A percentile compares a stretch with the other conserved stretches of the same genome.
Conservation (phyloP, 2,888 invertebrate genomes). For the Hetaerina titia region DNA sequence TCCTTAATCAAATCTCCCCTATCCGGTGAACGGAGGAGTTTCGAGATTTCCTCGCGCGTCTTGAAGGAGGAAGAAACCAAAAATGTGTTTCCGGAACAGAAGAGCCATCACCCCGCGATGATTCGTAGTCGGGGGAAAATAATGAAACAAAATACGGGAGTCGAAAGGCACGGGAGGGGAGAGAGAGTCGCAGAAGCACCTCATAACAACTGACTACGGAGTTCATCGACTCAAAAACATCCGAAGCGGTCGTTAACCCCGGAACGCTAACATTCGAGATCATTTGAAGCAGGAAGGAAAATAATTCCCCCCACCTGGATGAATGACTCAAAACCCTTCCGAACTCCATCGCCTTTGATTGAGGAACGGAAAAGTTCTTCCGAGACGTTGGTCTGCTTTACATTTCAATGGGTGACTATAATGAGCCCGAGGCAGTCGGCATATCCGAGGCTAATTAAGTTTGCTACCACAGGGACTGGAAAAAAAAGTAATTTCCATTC, state of each 20-base stretch:
- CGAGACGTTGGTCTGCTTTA: background rate
- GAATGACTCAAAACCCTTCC: background rate
- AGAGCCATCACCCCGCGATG: background rate
- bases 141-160: background rate
- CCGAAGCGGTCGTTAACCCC: background rate
- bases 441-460: background rate
- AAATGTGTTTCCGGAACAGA: background rate
- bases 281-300: background rate
- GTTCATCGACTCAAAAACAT: constrained; percentile 26
- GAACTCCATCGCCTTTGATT: background rate
- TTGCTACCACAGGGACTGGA: background rate
- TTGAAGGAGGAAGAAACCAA: background rate
- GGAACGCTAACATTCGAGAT: background rate
- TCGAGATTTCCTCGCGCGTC: background rate
- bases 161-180: background rate
- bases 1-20: background rate
- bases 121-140: background rate
- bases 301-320: background rate
- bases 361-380: background rate
- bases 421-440: background rate
- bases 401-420: background rate
- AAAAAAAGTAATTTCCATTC: background rate
- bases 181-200: no score
- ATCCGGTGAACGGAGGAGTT: background rate
- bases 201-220: background rate